Evolutionary conservation across 2,888 invertebrate genomes (phyloP).

Genomic region (Hoplodrina ambigua): DNA sequence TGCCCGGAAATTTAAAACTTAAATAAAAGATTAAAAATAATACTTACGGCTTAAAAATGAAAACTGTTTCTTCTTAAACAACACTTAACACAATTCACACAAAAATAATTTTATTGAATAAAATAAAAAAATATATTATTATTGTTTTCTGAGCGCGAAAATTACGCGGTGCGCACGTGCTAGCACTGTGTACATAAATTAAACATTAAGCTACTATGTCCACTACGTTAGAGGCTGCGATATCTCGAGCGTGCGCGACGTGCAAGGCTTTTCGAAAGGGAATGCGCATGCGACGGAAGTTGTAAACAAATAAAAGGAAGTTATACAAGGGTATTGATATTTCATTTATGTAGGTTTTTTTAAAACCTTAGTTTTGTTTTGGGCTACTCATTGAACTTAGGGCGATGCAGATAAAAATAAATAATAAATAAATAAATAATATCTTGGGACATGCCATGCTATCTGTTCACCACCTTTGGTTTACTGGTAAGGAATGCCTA

Average conservation of each 20-base stretch:
- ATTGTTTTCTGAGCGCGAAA: constrained; percentile 44
- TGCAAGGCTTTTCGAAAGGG: constrained; percentile 61
- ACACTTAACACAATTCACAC: constrained; percentile 16
- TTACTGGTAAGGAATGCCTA: too few relatives aligned
- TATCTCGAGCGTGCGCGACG: constrained; percentile 31
- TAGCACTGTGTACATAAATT: constrained; percentile 61
- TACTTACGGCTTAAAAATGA: constrained; percentile 42
- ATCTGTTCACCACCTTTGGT: too few relatives aligned
- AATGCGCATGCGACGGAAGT: constrained; percentile 29
- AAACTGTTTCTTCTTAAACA: neutral
- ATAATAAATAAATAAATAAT: too few relatives aligned
- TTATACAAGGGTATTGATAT: neutral
- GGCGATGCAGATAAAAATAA: too few relatives aligned
- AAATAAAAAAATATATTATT: constrained; percentile 18
- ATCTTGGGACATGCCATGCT: too few relatives aligned
- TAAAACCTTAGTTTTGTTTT: too few relatives aligned
- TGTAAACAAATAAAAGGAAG: constrained; percentile 13
- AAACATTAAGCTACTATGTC: constrained; percentile 57
- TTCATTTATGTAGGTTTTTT: neutral
- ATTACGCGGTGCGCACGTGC: constrained; percentile 58
- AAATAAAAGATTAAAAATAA: neutral
- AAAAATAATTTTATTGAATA: neutral
- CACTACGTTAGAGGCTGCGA: constrained; percentile 31
- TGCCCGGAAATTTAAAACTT: too few relatives aligned
- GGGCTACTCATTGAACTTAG: too few relatives aligned